Base-by-base conservation (phyloP, 1,140 invertebrate species). In the Liolophura sinensis region DNA sequence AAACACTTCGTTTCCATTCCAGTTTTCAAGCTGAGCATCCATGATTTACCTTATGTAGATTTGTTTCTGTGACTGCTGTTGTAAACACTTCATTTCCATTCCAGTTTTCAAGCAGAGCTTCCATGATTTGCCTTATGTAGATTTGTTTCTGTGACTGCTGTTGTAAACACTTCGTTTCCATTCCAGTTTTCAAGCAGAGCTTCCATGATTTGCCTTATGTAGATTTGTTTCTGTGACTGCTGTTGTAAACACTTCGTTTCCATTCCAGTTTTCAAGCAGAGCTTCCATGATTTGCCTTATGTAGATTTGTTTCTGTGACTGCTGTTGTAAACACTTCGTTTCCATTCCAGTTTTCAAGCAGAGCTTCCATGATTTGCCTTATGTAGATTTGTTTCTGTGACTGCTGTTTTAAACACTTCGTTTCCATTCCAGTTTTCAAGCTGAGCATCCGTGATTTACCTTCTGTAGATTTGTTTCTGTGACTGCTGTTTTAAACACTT, bases 361-460 rank as follows among this genome's bases (percentile, higher is more conserved):
- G 49, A 92, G 92, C 20, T 89, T 97, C 11, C 92, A 96, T 83
- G 93, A 95, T 15, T 93, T 97, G 85, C 31, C 31, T 9, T 25
- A 4, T 25, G 7, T 25, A 51, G 47, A 22, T 4, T 62, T n/a
- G 16, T 51, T 62, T 22, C 3, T 62, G 16, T 50, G 18, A 20
- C 18, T 50, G n/a, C 22, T 57, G 15, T 16, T n/a, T n/a, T n/a
- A n/a, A 25, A 50, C 3, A 20, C 22, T 51, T 46, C 54, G 12
- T 60, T 61, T 70, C 55, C 62, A 49, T 65, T 70, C 18, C 66
- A 82, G 81, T 80, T 14, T 97, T 96, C 83, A 90, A 91, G 50
- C 86, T 98, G 49, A 92, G 92, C 20, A 89, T 97, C 11, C 92
- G 96, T 83, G 93, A 95, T 15, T 93, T 97, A 85, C 31, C 31